phyloP scores from a whole-genome alignment of 1,140 invertebrate genomes.

The Drosophila guanche region DNA sequence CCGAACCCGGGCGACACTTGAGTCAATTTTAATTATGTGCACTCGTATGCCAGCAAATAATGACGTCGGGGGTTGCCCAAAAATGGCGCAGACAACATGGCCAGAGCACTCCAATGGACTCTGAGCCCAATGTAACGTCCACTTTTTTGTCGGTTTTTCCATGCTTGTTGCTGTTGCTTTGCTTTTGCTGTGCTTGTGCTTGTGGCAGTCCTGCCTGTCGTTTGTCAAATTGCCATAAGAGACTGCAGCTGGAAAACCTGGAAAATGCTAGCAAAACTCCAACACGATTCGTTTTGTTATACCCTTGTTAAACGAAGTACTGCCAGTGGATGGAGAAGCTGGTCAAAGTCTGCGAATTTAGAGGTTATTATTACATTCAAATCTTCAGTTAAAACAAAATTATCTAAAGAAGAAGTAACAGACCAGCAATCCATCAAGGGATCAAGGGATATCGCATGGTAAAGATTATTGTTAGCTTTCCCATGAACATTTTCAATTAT shows the following conservation, averaged over 20 bases:
- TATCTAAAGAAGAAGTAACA: no score
- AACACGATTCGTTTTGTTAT: constrained; percentile 43
- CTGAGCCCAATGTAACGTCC: constrained; percentile 7
- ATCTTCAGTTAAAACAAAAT: no score
- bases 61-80: constrained; percentile 74
- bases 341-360: background rate
- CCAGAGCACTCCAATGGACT: constrained; percentile 6
- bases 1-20: constrained; percentile 47
- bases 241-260: constrained; percentile 28
- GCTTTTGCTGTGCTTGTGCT: constrained; percentile 10
- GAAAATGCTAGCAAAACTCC: constrained; percentile 12
- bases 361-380: no score
- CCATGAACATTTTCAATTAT: constrained; percentile 19
- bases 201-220: constrained; percentile 38
- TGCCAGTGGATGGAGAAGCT: background rate
- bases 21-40: constrained; percentile 83
- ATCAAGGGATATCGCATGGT: no score
- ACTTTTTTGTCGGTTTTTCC: constrained; percentile 33
- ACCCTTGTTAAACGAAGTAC: background rate
- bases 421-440: no score
- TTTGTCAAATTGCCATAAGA: constrained; percentile 68
- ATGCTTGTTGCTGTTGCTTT: constrained; percentile 1
- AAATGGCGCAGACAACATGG: constrained; percentile 66
- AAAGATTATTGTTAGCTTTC: no score
- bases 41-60: constrained; percentile 62